Evolutionary conservation across 2,888 invertebrate species (phyloP).

Genomic region (Troides helena): DNA sequence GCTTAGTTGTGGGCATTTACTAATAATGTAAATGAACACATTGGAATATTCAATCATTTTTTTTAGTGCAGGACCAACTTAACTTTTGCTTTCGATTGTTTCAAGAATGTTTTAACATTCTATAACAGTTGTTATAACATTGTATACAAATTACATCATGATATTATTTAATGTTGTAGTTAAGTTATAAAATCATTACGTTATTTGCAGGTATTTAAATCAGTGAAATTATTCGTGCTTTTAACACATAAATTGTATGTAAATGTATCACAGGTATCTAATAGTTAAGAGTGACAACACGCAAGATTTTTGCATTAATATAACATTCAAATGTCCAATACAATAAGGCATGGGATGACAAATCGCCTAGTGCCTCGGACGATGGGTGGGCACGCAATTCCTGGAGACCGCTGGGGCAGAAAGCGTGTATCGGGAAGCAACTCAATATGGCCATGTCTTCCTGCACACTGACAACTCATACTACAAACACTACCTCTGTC

Average conservation of each 20-base stretch:
- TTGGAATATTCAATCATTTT: too few relatives aligned
- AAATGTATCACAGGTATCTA: background rate
- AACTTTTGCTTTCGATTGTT: too few relatives aligned
- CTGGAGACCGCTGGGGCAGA: conserved; percentile 54
- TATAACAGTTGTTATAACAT: too few relatives aligned
- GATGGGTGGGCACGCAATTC: conserved; percentile 52
- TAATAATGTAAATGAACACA: too few relatives aligned
- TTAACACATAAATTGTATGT: background rate
- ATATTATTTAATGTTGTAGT: too few relatives aligned
- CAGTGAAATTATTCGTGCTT: too few relatives aligned
- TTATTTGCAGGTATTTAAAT: too few relatives aligned
- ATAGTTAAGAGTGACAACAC: background rate
- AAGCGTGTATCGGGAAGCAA: conserved; percentile 39
- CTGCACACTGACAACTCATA: conserved; percentile 31
- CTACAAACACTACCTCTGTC: conserved; percentile 9
- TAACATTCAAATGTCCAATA: conserved; percentile 35
- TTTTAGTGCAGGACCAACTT: too few relatives aligned
- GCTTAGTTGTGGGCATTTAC: too few relatives aligned
- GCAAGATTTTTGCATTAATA: conserved; percentile 22
- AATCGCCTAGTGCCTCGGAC: conserved; percentile 49
- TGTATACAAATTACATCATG: too few relatives aligned
- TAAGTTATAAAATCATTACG: too few relatives aligned
- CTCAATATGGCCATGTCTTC: conserved; percentile 46
- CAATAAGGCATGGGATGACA: conserved; percentile 51
- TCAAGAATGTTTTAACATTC: too few relatives aligned